Evolutionary conservation across 1,140 invertebrate genomes (phyloP), one percentile per base, ranked within the genome.

Genomic region (Theocolax elegans): DNA sequence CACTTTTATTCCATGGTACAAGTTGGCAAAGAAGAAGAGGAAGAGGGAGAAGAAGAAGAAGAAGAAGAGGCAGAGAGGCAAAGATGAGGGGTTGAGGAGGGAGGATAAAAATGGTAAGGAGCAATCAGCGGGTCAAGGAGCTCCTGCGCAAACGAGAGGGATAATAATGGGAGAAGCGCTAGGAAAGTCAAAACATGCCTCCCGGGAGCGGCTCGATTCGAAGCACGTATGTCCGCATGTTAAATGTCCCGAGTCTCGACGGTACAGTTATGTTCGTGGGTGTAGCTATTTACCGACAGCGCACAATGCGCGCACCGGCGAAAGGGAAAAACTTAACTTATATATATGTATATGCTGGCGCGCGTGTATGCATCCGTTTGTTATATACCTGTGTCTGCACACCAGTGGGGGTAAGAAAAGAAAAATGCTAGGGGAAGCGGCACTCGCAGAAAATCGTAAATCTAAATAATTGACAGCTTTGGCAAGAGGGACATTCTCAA

Each of bases 391-490:
- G 19, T 51, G 13, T 27, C 31, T 35, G 10, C 10, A 35, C 10
- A 35, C 10, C 15, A 51, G 42, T 17, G 23, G n/a, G 1, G 23
- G 12, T 27, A 29, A 1, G 58, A 59, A 35, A 51, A 67, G 49
- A 72, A 25, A 56, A 27, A 54, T 6, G 31, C 21, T 64, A 44
- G 46, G 49, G 54, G 25, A 51, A 49, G 35, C 49, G 29, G 60
- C 31, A 49, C 44, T 68, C 31, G 31, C 54, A 42, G 56, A 64
- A 73, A 69, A 77, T 80, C 79, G 76, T 80, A 80, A 80, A 80
- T 80, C 79, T 78, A 77, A 78, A 76, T 80, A 80, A 80, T 80
- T 80, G 79, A 80, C 79, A 80, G 77, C 72, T 74, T 62, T 69
- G 59, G 59, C 35, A 42, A 56, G 38, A 56, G 40, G 59, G 59